Evolutionary conservation across 1,140 invertebrate species (phyloP).

Genomic region (Protaetia brevitarsis): DNA sequence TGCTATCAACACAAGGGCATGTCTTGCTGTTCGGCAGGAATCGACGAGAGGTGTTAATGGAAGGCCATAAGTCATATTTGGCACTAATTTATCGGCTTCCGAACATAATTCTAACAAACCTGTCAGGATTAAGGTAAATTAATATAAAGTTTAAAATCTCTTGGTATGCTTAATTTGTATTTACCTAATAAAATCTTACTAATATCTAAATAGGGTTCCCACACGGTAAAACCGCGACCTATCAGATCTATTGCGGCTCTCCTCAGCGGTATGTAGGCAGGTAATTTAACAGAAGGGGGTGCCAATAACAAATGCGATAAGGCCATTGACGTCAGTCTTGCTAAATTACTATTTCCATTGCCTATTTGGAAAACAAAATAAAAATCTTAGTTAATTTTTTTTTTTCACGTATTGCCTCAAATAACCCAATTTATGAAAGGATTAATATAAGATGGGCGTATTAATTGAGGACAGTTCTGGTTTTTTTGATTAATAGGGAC

Average conservation of each 20-base stretch:
- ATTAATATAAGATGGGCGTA: no score
- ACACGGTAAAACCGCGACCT: conserved; percentile 95
- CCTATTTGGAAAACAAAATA: background rate
- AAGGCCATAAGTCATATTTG: conserved; percentile 92
- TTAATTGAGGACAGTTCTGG: no score
- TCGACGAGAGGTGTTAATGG: conserved; percentile 93
- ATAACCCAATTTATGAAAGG: no score
- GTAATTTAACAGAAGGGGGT: conserved; percentile 75
- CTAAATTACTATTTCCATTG: conserved; percentile 87
- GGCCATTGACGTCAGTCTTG: conserved; percentile 88
- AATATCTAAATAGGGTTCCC: conserved; percentile 98
- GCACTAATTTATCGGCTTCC: conserved; percentile 88
- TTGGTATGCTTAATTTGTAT: background rate
- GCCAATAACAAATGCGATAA: conserved; percentile 90
- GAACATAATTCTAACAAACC: conserved; percentile 92
- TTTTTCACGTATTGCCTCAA: background rate
- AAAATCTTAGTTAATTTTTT: background rate
- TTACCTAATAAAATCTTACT: conserved; percentile 80
- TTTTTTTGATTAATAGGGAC: no score
- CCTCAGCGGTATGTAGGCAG: conserved; percentile 83
- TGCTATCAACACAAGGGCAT: conserved; percentile 93
- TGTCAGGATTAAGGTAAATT: conserved; percentile 36
- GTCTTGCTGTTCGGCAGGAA: conserved; percentile 91
- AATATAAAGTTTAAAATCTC: conserved; percentile 16
- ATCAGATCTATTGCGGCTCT: conserved; percentile 95